phyloP scores from a whole-genome alignment of 2,888 invertebrate species.

The Antheraea assamensis region DNA sequence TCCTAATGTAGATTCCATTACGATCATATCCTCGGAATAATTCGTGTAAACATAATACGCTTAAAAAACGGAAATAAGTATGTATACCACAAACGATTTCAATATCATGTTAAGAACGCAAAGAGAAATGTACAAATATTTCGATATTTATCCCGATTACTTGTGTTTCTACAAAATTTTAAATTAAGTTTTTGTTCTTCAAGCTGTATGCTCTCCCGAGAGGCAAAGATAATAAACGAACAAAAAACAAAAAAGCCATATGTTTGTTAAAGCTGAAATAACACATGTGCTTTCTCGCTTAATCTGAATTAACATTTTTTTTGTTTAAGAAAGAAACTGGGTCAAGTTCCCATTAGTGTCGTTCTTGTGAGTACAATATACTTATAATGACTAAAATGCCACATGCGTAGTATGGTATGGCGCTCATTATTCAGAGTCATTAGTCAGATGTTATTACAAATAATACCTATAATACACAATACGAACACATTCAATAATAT shows the following conservation, averaged over 20 bases:
- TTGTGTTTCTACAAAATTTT: constrained; percentile 13
- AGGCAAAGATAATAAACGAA: constrained; percentile 31
- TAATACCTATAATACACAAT: background rate
- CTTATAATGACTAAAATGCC: background rate
- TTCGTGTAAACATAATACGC: constrained; percentile 20
- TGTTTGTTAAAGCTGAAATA: constrained; percentile 28
- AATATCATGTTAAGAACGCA: constrained; percentile 4
- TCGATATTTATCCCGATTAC: constrained; percentile 4
- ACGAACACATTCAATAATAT: background rate
- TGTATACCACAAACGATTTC: constrained; percentile 16
- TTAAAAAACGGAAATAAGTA: constrained; percentile 20
- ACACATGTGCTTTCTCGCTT: constrained; percentile 28
- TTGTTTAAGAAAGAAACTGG: background rate
- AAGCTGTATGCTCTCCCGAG: constrained; percentile 17
- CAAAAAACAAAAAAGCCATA: constrained; percentile 29
- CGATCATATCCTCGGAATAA: constrained; percentile 20
- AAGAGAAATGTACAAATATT: background rate
- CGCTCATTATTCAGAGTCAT: background rate
- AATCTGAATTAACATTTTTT: constrained; percentile 28
- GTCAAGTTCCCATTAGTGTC: background rate
- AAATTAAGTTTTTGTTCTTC: constrained; percentile 17
- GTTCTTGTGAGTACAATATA: background rate
- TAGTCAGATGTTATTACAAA: background rate
- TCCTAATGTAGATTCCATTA: constrained; percentile 17
- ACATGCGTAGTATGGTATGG: background rate